Conservation (phyloP, 2,113 vertebrate species). For the Emydura subglobosa region DNA sequence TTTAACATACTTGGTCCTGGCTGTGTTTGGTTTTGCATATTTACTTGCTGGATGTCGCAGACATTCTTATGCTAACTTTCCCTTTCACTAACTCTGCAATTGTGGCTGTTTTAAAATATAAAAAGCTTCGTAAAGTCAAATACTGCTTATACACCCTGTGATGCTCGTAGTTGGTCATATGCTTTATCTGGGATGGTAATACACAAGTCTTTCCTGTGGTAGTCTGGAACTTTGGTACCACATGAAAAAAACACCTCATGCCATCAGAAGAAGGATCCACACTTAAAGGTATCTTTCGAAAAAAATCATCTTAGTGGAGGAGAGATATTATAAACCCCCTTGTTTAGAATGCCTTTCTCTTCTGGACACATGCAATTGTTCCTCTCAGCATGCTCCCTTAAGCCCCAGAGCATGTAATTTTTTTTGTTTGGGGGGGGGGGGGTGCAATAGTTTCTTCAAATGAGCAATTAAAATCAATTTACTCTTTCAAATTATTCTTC, state of each 20-base stretch:
- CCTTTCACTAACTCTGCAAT: slow-evolving; percentile 49
- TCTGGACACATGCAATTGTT: background rate
- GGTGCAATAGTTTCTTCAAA: background rate
- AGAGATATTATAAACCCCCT: background rate
- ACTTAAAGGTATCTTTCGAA: background rate
- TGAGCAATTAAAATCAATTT: background rate
- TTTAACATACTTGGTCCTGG: slow-evolving; percentile 18
- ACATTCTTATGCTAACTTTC: slow-evolving; percentile 59
- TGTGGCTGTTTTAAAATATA: slow-evolving; percentile 28
- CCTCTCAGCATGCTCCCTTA: background rate
- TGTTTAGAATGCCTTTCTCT: background rate
- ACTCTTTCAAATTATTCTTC: background rate
- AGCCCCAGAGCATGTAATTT: background rate
- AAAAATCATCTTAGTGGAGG: background rate
- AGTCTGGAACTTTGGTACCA: slow-evolving; percentile 48
- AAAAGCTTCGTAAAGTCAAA: background rate
- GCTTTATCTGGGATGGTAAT: slow-evolving; percentile 29
- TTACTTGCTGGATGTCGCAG: slow-evolving; percentile 27
- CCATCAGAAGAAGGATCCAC: slow-evolving; percentile 21
- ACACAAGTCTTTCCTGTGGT: background rate
- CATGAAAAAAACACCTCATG: background rate
- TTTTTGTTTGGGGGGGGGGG: background rate
- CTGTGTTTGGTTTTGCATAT: slow-evolving; percentile 33
- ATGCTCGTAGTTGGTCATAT: background rate
- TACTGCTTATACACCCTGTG: slow-evolving; percentile 64